Percentiles rank a stretch among this genome's conserved stretches.
Conservation (phyloP, 2,113 vertebrate genomes). For the Grammomys dolichurus region DNA sequence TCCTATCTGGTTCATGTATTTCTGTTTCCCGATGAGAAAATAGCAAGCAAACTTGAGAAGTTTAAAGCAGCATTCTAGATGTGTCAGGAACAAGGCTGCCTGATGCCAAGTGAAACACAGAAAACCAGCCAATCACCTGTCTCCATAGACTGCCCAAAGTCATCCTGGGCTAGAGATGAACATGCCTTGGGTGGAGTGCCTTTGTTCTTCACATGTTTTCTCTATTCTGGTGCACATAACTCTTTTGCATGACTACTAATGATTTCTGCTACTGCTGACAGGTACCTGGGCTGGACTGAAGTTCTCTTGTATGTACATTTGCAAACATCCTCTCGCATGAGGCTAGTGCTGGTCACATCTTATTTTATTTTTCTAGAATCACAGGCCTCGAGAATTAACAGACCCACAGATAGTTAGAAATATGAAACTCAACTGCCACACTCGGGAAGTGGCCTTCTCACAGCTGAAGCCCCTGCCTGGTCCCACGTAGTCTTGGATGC, state of each 20-base stretch:
- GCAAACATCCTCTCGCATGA: neutral
- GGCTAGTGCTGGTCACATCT: neutral
- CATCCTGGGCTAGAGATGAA: neutral
- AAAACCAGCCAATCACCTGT: neutral
- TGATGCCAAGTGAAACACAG: too few species aligned
- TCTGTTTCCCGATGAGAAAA: constrained; percentile 41
- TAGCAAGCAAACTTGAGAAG: neutral
- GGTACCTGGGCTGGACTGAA: neutral
- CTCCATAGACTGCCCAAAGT: accelerated
- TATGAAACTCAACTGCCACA: neutral
- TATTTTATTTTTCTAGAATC: neutral
- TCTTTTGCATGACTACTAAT: neutral
- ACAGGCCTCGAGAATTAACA: neutral
- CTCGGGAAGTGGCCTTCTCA: neutral
- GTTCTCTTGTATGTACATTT: neutral
- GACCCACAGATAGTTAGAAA: neutral
- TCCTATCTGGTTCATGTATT: neutral
- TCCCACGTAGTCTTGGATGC: neutral
- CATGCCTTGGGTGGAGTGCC: neutral
- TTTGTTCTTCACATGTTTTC: neutral
- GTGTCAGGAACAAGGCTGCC: neutral
- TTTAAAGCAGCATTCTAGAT: neutral
- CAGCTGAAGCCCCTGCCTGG: neutral
- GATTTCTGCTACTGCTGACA: neutral
- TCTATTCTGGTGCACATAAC: too few species aligned